These are phyloP conservation scores for Lasiurus cinereus DNA, from an alignment of 2,113 vertebrate species.

Conservation along the genomic window DNA sequence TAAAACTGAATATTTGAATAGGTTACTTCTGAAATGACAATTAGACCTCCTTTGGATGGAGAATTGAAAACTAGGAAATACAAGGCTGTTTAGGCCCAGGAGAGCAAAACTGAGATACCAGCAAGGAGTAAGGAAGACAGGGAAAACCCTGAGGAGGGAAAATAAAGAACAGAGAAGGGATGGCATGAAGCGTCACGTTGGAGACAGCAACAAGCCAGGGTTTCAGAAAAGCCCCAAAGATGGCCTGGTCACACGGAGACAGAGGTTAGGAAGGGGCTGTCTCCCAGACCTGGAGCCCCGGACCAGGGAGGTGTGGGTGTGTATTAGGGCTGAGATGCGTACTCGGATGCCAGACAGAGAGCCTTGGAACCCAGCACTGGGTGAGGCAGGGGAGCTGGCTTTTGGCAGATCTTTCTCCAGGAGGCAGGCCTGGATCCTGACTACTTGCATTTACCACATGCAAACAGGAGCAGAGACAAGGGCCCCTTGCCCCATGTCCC, in stretches of 20 bases:
- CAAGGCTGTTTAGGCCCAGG: neutral
- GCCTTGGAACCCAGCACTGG: fast-evolving
- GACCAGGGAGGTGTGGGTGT: neutral
- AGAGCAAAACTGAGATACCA: neutral
- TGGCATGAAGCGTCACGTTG: too few relatives aligned
- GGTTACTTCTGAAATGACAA: neutral
- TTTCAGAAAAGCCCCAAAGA: neutral
- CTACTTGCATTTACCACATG: neutral
- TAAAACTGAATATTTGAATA: neutral
- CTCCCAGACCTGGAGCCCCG: neutral
- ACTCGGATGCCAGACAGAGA: neutral
- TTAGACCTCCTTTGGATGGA: neutral
- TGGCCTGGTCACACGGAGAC: neutral
- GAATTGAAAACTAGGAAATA: neutral
- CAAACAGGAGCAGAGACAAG: neutral
- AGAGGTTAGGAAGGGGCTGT: neutral
- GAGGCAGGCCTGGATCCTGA: neutral
- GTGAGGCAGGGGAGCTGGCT: neutral
- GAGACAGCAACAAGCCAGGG: neutral
- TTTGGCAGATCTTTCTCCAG: neutral
- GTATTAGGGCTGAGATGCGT: fast-evolving
- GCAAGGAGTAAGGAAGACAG: neutral
- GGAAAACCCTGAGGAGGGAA: neutral
- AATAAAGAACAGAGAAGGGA: neutral
- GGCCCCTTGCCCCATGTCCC: neutral